Conservation (phyloP, 2,113 vertebrate genomes). For the Syrrhaptes paradoxus region DNA sequence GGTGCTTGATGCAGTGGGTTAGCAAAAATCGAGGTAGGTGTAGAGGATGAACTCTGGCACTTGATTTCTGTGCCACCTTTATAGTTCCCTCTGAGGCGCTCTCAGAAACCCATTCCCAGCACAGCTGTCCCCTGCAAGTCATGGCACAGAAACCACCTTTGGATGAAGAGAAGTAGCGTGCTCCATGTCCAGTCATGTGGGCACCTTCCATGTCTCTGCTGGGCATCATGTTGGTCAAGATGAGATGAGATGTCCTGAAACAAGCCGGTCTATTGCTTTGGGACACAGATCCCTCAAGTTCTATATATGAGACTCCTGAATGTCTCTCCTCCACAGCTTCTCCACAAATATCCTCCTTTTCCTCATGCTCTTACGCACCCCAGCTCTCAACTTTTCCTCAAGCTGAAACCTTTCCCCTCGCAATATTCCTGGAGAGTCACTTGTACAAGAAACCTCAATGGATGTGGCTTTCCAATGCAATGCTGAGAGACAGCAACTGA, state of each 20-base stretch:
- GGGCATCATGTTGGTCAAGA: not conserved
- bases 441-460: not conserved
- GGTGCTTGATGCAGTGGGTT: not conserved
- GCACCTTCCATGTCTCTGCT: not conserved
- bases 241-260: not conserved
- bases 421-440: not conserved
- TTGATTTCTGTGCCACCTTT: not conserved
- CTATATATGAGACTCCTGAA: too few species aligned
- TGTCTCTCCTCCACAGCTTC: not conserved
- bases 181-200: not conserved
- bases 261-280: not conserved
- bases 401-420: not conserved
- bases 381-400: fast-evolving
- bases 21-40: slow-evolving; percentile 38
- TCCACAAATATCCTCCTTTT: not conserved
- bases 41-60: not conserved
- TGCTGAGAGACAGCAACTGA: not conserved
- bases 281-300: not conserved
- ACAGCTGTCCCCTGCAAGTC: not conserved
- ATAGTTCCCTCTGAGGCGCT: not conserved
- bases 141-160: fast-evolving
- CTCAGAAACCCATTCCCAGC: not conserved
- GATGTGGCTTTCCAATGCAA: not conserved
- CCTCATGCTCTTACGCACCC: not conserved
- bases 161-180: fast-evolving